Base-by-base conservation (phyloP, 2,888 invertebrate species). In the Latrodectus hesperus region DNA sequence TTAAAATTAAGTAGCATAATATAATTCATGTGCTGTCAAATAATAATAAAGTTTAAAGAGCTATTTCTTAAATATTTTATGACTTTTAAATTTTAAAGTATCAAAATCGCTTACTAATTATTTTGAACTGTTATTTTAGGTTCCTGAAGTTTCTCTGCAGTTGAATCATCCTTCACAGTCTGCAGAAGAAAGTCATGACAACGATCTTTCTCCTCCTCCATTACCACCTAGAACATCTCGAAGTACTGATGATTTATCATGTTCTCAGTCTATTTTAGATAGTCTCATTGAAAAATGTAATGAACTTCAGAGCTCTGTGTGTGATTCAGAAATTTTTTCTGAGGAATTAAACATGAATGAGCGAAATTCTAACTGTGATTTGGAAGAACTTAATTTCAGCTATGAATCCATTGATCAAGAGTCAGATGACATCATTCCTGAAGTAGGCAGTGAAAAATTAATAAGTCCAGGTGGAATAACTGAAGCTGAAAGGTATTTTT, bases 151-250 rank as follows among this genome's bases (percentile, higher is more conserved):
- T 38, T 38, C 38, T 38, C 38, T 38, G 6, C 38, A 38, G 38
- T 38, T 38, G 38, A 6, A 38, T 38, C 38, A 38, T 38, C 38
- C 38, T 38, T 38, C 38, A 3, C 38, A 4, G 38, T 38, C 38
- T 38, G 6, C 6, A 38, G 4, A 38, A 38, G 38, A 38, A 38
- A 38, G 38, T 38, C 38, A 38, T 38, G 38, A 38, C 26, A 74
- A 75, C 73, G 60, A 16, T 16, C 60, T 77, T 52, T 51, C 76
- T 9, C 88, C 88, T 1, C 88, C 88, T n/a, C 88, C 88, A 53
- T 81, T 88, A 49, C 88, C 88, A 55, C 88, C 88, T 49, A 65
- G 84, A 26, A 77, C 76, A 65, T n/a, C 68, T n/a, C 67, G 77
- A 12, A 77, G 17, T 68, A 53, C 64, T 51, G 80, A 81, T 75